phyloP scores from a whole-genome alignment of 2,113 vertebrate genomes.

The Platysteira castanea region DNA sequence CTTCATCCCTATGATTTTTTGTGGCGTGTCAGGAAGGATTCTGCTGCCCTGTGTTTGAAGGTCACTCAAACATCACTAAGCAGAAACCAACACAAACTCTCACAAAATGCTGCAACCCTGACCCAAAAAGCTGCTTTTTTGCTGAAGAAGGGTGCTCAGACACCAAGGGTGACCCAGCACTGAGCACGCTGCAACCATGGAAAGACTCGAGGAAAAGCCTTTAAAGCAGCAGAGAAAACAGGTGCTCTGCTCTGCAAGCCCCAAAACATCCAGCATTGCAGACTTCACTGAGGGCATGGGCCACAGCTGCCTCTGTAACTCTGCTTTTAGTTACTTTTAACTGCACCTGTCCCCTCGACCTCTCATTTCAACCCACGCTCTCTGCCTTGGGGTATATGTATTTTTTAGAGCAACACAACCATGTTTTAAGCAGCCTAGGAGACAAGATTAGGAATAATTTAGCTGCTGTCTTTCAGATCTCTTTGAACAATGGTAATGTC shows the following conservation, averaged over 20 bases:
- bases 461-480: neutral
- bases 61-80: neutral
- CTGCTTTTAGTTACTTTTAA: neutral
- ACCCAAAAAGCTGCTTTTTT: neutral
- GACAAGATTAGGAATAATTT: neutral
- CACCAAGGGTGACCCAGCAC: neutral
- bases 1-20: neutral
- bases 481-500: neutral
- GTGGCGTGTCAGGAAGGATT: neutral
- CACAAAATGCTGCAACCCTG: neutral
- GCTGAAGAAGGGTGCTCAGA: neutral
- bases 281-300: neutral
- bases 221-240: neutral
- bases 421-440: neutral
- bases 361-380: neutral
- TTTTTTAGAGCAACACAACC: neutral
- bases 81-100: neutral
- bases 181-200: rapidly evolving
- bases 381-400: neutral
- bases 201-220: neutral
- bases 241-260: neutral
- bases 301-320: neutral
- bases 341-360: neutral
- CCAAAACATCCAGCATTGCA: neutral
- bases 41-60: neutral